Percentiles rank a stretch among this genome's conserved stretches.
phyloP scores from a whole-genome alignment of 2,888 invertebrate species.

The Campaea margaritaria region DNA sequence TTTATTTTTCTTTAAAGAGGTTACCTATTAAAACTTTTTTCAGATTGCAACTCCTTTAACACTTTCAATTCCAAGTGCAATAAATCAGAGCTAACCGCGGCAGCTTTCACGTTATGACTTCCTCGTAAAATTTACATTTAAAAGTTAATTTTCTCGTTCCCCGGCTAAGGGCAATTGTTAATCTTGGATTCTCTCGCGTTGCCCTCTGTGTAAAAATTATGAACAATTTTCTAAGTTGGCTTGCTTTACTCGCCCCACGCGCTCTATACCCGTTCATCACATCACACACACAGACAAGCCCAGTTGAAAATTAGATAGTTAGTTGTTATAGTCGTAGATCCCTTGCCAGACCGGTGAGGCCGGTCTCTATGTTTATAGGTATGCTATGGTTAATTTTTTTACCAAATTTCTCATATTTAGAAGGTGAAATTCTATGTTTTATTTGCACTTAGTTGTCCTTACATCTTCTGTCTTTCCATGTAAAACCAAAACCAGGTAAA shows the following conservation, averaged over 20 bases:
- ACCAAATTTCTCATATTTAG: constrained; percentile 16
- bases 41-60: constrained; percentile 84
- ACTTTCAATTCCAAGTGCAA: constrained; percentile 82
- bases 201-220: constrained; percentile 64
- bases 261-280: neutral
- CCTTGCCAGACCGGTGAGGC: constrained; percentile 3
- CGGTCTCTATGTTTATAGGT: constrained; percentile 26
- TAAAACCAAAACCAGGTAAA: no score
- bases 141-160: constrained; percentile 82
- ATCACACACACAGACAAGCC: constrained; percentile 5
- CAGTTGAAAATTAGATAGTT: constrained; percentile 19
- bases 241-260: constrained; percentile 33
- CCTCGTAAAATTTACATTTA: constrained; percentile 85
- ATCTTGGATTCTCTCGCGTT: constrained; percentile 74
- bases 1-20: constrained; percentile 84
- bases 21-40: constrained; percentile 84
- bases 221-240: constrained; percentile 59
- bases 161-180: constrained; percentile 79
- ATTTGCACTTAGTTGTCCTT: neutral
- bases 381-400: constrained; percentile 19
- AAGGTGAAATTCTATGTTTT: neutral
- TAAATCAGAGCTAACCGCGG: constrained; percentile 83
- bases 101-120: constrained; percentile 84
- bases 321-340: no score
- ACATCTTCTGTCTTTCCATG: no score